Percentiles rank a stretch among this genome's conserved stretches.
These are phyloP conservation scores for Calyptomena viridis DNA, from an alignment of 2,113 vertebrate genomes.

Conservation along the genomic window DNA sequence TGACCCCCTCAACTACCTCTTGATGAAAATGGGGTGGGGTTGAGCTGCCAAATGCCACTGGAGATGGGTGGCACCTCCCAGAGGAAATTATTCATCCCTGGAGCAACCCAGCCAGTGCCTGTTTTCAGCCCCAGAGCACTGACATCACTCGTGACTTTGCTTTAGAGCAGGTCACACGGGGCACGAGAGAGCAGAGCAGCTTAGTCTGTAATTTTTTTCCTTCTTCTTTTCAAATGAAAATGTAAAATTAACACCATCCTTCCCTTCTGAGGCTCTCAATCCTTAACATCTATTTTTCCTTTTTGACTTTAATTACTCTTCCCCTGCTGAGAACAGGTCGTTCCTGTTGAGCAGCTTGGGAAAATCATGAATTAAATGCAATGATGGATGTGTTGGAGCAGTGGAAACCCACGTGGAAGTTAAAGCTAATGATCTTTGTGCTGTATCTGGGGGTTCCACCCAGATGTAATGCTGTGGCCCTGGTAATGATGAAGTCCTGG, in stretches of 20 bases:
- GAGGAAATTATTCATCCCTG: neutral
- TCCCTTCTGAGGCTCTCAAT: neutral
- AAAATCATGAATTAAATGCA: neutral
- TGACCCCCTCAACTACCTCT: neutral
- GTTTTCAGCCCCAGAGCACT: neutral
- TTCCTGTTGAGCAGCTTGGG: neutral
- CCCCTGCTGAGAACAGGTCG: neutral
- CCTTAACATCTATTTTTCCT: neutral
- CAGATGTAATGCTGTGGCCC: too few relatives aligned
- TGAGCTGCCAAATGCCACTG: neutral
- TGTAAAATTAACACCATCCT: neutral
- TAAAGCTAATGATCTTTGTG: accelerated
- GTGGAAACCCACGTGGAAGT: neutral
- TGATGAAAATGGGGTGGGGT: neutral
- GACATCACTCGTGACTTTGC: neutral
- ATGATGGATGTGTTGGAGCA: neutral
- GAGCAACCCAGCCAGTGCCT: neutral
- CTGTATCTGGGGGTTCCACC: neutral
- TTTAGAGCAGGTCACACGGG: neutral
- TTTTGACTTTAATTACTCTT: neutral
- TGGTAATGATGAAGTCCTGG: neutral
- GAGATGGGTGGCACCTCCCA: neutral
- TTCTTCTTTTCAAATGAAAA: neutral
- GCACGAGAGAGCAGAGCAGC: accelerated
- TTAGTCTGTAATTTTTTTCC: neutral